A percentile compares a stretch with the other conserved stretches of the same genome.
phyloP scores from a whole-genome alignment of 2,888 invertebrate genomes.

The Lycaena phlaeas region DNA sequence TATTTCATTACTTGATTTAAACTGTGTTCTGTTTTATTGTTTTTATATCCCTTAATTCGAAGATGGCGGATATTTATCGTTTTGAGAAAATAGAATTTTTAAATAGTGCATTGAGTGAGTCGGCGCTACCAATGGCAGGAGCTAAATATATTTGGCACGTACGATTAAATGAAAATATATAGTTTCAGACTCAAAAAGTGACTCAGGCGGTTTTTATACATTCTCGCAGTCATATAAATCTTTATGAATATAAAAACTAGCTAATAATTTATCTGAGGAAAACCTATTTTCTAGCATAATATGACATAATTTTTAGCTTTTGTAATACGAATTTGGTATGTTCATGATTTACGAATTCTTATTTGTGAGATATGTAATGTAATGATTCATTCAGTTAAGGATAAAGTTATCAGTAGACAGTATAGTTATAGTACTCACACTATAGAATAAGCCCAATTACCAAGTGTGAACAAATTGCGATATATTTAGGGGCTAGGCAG shows the following conservation, averaged over 20 bases:
- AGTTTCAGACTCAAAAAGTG: neutral
- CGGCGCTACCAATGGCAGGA: neutral
- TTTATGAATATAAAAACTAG: neutral
- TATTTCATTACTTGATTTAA: neutral
- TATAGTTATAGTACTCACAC: too few relatives aligned
- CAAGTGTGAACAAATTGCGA: too few relatives aligned
- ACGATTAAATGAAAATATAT: neutral
- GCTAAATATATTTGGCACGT: conserved; percentile 3
- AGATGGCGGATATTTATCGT: neutral
- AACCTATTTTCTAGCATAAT: conserved; percentile 2
- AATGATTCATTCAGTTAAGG: too few relatives aligned
- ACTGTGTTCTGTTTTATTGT: neutral
- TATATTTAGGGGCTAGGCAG: too few relatives aligned
- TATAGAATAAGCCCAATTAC: too few relatives aligned
- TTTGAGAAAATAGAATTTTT: neutral
- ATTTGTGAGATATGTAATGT: too few relatives aligned
- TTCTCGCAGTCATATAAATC: conserved; percentile 1
- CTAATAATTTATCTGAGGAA: neutral
- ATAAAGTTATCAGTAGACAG: too few relatives aligned
- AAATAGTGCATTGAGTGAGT: neutral
- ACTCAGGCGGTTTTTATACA: too few relatives aligned
- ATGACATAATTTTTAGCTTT: conserved; percentile 3
- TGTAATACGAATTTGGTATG: too few relatives aligned
- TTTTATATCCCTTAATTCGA: conserved; percentile 2
- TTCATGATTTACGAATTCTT: too few relatives aligned